Conservation (phyloP, 2,888 invertebrate species). For the Troides helena region DNA sequence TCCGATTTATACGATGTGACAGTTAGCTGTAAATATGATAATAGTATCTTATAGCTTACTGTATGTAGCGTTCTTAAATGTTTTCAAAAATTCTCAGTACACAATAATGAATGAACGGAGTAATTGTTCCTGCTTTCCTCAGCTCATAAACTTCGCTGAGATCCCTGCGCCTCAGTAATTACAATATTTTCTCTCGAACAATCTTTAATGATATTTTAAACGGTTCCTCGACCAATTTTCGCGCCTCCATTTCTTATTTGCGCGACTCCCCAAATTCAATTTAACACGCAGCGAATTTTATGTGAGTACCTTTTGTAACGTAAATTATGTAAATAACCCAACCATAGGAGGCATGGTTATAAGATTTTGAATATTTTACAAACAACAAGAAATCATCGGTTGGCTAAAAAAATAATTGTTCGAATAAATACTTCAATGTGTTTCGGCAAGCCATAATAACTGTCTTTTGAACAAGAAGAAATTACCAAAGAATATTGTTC, state of each 20-base stretch:
- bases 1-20: background rate
- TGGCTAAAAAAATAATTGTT: conserved; percentile 57
- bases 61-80: conserved; percentile 37
- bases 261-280: conserved; percentile 75
- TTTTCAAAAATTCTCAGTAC: conserved; percentile 47
- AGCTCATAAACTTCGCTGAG: conserved; percentile 63
- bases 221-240: conserved; percentile 70
- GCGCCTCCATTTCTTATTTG: conserved; percentile 74
- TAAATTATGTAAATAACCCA: conserved; percentile 69
- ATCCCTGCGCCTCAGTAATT: conserved; percentile 50
- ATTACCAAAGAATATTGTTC: background rate
- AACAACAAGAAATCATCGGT: conserved; percentile 53
- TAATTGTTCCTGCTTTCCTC: conserved; percentile 57
- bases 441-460: conserved; percentile 30
- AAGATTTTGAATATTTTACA: conserved; percentile 63
- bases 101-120: conserved; percentile 50
- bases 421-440: conserved; percentile 48
- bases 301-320: conserved; percentile 55
- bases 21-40: background rate
- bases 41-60: background rate
- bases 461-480: conserved; percentile 14
- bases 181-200: conserved; percentile 71
- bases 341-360: conserved; percentile 60
- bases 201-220: conserved; percentile 77
- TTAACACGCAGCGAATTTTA: conserved; percentile 74